Percentiles rank a stretch among this genome's conserved stretches.
Conservation (phyloP, 2,888 invertebrate species). For the Zygogramma bicolorata region DNA sequence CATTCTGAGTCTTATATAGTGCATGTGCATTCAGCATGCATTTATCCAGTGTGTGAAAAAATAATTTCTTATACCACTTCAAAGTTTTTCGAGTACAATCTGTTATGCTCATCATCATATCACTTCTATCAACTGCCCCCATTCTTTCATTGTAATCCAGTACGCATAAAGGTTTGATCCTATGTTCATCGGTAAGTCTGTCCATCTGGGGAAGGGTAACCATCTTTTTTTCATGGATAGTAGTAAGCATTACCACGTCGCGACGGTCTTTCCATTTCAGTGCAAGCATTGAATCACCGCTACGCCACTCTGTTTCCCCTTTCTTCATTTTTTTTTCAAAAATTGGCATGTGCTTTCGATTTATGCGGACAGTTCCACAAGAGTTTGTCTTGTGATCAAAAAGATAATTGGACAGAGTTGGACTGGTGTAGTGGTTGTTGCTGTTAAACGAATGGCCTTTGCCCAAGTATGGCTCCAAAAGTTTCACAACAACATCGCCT, state of each 20-base stretch:
- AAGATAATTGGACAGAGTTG: slow-evolving; percentile 24
- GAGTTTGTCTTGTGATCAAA: slow-evolving; percentile 29
- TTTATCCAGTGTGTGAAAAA: slow-evolving; percentile 55
- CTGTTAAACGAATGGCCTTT: slow-evolving; percentile 32
- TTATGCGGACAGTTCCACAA: slow-evolving; percentile 30
- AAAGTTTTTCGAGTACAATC: slow-evolving; percentile 54
- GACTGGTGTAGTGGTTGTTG: slow-evolving; percentile 35
- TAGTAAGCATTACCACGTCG: slow-evolving; percentile 47
- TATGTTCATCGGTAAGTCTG: slow-evolving; percentile 28
- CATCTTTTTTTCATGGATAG: slow-evolving; percentile 48
- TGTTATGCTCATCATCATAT: slow-evolving; percentile 30
- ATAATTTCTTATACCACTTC: slow-evolving; percentile 60
- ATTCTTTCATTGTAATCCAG: slow-evolving; percentile 13
- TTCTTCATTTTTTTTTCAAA: slow-evolving; percentile 27
- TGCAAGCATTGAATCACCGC: slow-evolving; percentile 24
- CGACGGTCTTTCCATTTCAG: slow-evolving; percentile 30
- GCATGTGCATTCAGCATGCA: slow-evolving; percentile 47
- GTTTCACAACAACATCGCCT: slow-evolving; percentile 15
- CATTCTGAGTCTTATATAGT: slow-evolving; percentile 28
- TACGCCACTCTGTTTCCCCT: slow-evolving; percentile 22
- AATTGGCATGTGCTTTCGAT: slow-evolving; percentile 28
- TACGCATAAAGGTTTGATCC: slow-evolving; percentile 19
- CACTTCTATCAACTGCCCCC: slow-evolving; percentile 8
- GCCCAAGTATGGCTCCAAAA: slow-evolving; percentile 9
- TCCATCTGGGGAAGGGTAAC: slow-evolving; percentile 41